Percentiles rank a stretch among this genome's conserved stretches.
phyloP scores from a whole-genome alignment of 2,888 invertebrate species.

The Taphrorychus bicolor region DNA sequence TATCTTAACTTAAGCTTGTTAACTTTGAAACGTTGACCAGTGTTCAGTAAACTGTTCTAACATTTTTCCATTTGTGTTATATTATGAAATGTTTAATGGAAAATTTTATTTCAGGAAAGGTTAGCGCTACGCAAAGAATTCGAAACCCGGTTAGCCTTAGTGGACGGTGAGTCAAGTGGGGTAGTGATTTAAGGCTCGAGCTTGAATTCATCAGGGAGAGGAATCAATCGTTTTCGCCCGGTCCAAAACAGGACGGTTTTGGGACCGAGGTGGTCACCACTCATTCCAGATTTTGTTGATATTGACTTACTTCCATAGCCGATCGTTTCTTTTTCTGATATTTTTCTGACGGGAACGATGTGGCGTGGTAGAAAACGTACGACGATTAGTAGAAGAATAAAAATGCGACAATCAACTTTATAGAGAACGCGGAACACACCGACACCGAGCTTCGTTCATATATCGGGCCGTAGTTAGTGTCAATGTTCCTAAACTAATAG shows the following conservation, averaged over 20 bases:
- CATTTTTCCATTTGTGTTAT: no score
- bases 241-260: slow-evolving; percentile 13
- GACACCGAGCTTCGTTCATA: background rate
- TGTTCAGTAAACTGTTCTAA: no score
- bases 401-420: slow-evolving; percentile 37
- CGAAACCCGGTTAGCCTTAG: slow-evolving; percentile 57
- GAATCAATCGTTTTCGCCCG: slow-evolving; percentile 7
- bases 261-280: slow-evolving; percentile 4
- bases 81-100: no score
- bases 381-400: background rate
- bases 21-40: no score
- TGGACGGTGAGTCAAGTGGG: slow-evolving; percentile 55
- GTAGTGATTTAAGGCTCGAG: slow-evolving; percentile 36
- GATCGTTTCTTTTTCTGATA: background rate
- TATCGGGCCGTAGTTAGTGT: background rate
- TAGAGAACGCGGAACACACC: slow-evolving; percentile 28
- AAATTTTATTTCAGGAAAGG: slow-evolving; percentile 53
- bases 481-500: background rate
- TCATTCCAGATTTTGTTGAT: slow-evolving; percentile 5
- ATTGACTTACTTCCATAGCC: slow-evolving; percentile 1
- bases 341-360: background rate
- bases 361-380: background rate
- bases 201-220: background rate
- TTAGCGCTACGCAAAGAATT: slow-evolving; percentile 57
- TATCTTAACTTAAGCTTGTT: no score